These are phyloP conservation scores for Pristis pectinata DNA, from an alignment of 2,797 vertebrate species.

Conservation along the genomic window DNA sequence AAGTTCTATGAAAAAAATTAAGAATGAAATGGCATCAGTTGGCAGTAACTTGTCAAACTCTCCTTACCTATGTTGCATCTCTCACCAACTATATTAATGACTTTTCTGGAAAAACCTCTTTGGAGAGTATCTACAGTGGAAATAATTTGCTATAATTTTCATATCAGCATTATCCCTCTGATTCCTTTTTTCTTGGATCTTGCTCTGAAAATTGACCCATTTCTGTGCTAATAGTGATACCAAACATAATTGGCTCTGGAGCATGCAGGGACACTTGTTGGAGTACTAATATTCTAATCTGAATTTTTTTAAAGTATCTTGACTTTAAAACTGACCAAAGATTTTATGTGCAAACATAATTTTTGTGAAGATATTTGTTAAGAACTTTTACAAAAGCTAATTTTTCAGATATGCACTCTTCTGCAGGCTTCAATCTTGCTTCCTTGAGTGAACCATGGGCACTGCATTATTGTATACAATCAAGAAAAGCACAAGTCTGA, in stretches of 20 bases:
- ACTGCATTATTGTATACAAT: not conserved
- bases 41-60: not conserved
- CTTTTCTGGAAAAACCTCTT: not conserved
- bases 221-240: not conserved
- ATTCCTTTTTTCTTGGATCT: no score
- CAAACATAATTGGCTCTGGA: not conserved
- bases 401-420: no score
- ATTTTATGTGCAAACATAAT: not conserved
- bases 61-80: no score
- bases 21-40: not conserved
- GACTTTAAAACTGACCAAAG: not conserved
- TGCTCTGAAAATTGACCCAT: no score
- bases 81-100: not conserved
- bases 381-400: no score
- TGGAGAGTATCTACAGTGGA: not conserved
- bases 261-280: not conserved
- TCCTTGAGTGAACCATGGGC: not conserved
- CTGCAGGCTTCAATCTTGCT: not conserved
- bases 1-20: not conserved
- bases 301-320: not conserved
- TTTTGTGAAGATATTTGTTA: no score
- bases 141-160: not conserved
- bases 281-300: no score
- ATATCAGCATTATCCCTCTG: no score
- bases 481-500: not conserved